Conservation (phyloP, 1,140 invertebrate genomes). For the Phymorhynchus buccinoides region DNA sequence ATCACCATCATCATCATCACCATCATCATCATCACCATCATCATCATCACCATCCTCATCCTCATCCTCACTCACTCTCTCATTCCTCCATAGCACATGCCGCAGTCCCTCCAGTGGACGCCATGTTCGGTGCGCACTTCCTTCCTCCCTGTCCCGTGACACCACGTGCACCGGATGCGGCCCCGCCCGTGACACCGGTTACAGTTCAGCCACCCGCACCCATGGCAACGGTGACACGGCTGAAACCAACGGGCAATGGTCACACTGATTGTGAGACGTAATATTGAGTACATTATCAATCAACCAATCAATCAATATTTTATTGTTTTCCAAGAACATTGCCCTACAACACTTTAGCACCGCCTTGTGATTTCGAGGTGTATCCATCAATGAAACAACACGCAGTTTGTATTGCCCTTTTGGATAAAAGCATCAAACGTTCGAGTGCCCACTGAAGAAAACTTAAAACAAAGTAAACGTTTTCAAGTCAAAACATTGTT, state of each 20-base stretch:
- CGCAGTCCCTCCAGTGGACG: not conserved
- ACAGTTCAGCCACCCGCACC: slow-evolving; percentile 50
- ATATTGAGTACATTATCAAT: too few species aligned
- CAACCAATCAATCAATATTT: too few species aligned
- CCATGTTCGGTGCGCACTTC: not conserved
- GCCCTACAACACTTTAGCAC: too few species aligned
- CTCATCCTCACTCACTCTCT: not conserved
- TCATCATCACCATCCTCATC: not conserved
- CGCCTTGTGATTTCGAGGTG: not conserved
- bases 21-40: not conserved
- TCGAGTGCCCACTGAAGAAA: too few species aligned
- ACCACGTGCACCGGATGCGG: slow-evolving; percentile 45
- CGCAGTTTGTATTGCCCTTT: too few species aligned
- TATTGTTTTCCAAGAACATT: too few species aligned
- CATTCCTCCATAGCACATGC: not conserved
- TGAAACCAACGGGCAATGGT: slow-evolving; percentile 35
- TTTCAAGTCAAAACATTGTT: too few species aligned
- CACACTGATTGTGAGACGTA: not conserved
- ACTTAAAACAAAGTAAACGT: too few species aligned
- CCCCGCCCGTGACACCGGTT: slow-evolving; percentile 56
- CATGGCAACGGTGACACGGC: slow-evolving; percentile 58
- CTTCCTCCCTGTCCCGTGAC: slow-evolving; percentile 46
- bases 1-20: slow-evolving; percentile 4
- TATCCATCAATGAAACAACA: too few species aligned
- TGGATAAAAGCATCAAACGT: too few species aligned